These are phyloP conservation scores for Acanthosepion pharaonis DNA, from an alignment of 2,888 invertebrate species.

Conservation along the genomic window DNA sequence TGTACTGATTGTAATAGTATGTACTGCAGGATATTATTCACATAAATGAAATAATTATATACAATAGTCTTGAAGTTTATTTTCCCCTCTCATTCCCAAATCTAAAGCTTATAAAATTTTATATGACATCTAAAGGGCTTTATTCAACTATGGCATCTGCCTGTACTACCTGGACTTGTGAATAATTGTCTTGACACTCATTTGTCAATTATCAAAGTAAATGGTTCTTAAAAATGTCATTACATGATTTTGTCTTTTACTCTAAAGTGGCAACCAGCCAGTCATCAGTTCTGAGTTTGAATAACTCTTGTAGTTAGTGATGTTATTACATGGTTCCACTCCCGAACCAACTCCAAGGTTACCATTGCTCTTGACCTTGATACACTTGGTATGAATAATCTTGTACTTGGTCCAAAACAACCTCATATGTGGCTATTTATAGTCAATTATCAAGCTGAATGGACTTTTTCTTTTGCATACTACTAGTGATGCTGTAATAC, in stretches of 20 bases:
- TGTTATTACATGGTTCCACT: neutral
- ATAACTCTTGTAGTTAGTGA: neutral
- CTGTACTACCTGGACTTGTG: neutral
- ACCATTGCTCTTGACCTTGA: neutral
- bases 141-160: neutral
- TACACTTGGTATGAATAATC: neutral
- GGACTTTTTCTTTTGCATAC: slow-evolving; percentile 50
- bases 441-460: neutral
- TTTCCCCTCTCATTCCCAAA: too few relatives aligned
- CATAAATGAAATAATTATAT: too few relatives aligned
- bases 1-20: too few relatives aligned
- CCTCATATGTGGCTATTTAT: neutral
- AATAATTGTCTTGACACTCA: neutral
- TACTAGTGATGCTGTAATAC: too few relatives aligned
- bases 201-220: neutral
- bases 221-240: neutral
- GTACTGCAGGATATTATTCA: too few relatives aligned
- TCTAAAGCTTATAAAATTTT: neutral
- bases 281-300: neutral
- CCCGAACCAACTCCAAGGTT: too few relatives aligned
- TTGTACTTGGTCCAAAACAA: neutral
- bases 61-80: too few relatives aligned
- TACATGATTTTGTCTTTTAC: neutral
- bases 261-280: neutral
- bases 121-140: neutral